A percentile compares a stretch with the other conserved stretches of the same genome.
These are phyloP conservation scores for Poeciliopsis occidentalis DNA, from an alignment of 2,113 vertebrate species.

Conservation along the genomic window DNA sequence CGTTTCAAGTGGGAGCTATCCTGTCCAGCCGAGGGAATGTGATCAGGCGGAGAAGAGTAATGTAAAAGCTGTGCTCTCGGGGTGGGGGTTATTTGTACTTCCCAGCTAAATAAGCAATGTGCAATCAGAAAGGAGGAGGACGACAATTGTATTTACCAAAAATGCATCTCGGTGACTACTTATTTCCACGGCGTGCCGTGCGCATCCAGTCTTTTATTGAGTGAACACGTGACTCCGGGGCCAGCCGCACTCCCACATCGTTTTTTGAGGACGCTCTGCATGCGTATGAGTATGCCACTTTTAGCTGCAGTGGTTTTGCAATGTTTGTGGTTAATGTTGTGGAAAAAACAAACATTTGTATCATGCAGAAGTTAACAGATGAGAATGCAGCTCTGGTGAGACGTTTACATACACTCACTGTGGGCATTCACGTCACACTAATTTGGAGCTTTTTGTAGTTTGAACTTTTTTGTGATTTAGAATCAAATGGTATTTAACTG, in stretches of 20 bases:
- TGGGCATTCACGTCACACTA: too few relatives aligned
- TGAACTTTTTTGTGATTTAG: too few relatives aligned
- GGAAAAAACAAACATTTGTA: neutral
- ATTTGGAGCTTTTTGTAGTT: too few relatives aligned
- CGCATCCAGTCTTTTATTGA: neutral
- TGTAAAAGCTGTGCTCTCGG: slow-evolving; percentile 17
- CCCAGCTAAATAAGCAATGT: neutral
- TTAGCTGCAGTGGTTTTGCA: neutral
- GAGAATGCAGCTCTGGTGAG: neutral
- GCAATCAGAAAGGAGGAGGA: neutral
- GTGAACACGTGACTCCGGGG: neutral
- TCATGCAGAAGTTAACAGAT: neutral
- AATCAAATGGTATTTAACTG: too few relatives aligned
- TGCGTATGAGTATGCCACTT: neutral
- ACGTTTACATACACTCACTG: too few relatives aligned
- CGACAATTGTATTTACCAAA: neutral
- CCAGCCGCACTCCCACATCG: neutral
- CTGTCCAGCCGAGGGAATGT: slow-evolving; percentile 29
- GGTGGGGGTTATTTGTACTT: slow-evolving; percentile 14
- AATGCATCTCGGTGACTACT: neutral
- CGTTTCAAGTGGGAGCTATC: slow-evolving; percentile 47
- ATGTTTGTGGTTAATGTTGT: neutral
- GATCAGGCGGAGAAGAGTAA: slow-evolving; percentile 21
- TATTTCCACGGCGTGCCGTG: neutral
- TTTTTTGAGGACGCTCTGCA: neutral